Conservation (phyloP, 1,140 invertebrate genomes). For the Drosophila sulfurigaster region DNA sequence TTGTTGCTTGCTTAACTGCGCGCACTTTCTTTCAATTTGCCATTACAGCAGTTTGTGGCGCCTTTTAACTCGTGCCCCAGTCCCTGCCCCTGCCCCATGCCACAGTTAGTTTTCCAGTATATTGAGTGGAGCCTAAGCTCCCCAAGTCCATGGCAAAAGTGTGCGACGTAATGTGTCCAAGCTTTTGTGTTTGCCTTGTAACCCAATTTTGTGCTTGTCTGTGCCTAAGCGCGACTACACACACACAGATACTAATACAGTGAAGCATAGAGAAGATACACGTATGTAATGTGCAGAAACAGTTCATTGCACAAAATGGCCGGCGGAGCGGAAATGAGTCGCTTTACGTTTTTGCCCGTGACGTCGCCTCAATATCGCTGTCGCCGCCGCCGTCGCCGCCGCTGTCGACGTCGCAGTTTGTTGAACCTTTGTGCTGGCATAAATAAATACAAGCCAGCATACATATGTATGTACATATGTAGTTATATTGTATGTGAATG, state of each 20-base stretch:
- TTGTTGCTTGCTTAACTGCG: slow-evolving; percentile 43
- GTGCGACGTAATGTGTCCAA: slow-evolving; percentile 13
- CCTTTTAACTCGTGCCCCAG: slow-evolving; percentile 35
- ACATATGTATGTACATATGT: slow-evolving; percentile 11
- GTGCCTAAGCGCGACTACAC: slow-evolving; percentile 27
- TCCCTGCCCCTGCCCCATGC: neutral
- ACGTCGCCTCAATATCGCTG: slow-evolving; percentile 57
- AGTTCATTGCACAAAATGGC: slow-evolving; percentile 48
- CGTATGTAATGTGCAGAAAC: slow-evolving; percentile 24
- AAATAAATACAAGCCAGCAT: slow-evolving; percentile 38
- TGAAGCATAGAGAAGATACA: neutral
- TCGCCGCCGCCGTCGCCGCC: slow-evolving; percentile 1
- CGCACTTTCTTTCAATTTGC: slow-evolving; percentile 46
- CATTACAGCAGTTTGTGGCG: slow-evolving; percentile 50
- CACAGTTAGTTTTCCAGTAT: slow-evolving; percentile 22
- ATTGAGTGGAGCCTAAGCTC: slow-evolving; percentile 29
- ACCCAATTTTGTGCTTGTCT: slow-evolving; percentile 66
- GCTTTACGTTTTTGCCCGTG: slow-evolving; percentile 48
- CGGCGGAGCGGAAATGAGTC: slow-evolving; percentile 50
- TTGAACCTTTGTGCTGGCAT: slow-evolving; percentile 71
- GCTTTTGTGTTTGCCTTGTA: slow-evolving; percentile 72
- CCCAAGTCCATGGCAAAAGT: neutral
- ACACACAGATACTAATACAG: neutral
- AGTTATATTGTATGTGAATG: neutral
- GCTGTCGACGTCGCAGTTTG: slow-evolving; percentile 41